Percentiles rank a stretch among this genome's conserved stretches.
These are phyloP conservation scores for Myotis findleyi DNA, from an alignment of 2,797 vertebrate species.

Conservation along the genomic window DNA sequence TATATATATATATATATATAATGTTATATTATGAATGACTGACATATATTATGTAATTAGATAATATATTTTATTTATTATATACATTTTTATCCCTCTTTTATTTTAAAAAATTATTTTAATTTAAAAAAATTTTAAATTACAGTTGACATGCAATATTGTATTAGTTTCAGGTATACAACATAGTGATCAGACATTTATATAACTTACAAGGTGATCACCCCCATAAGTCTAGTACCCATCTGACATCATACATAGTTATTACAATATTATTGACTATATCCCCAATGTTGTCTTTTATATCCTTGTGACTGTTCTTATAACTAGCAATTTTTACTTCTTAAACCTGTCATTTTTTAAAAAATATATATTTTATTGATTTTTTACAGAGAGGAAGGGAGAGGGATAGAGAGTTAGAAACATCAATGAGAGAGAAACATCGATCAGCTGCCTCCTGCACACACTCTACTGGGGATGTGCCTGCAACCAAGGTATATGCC, in stretches of 20 bases:
- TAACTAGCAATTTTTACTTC: background rate
- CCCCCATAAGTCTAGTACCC: background rate
- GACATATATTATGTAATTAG: background rate
- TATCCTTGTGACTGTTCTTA: background rate
- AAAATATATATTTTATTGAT: no score
- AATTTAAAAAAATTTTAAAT: background rate
- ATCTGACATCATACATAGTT: background rate
- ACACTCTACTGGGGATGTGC: no score
- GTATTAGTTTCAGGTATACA: background rate
- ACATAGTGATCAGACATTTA: background rate
- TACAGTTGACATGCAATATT: background rate
- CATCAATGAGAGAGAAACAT: no score
- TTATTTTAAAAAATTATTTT: background rate
- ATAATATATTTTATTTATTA: background rate
- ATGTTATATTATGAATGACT: background rate
- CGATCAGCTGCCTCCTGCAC: no score
- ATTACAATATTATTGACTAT: background rate
- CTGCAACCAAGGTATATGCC: no score
- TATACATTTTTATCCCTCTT: background rate
- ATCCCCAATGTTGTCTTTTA: background rate
- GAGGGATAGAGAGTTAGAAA: no score
- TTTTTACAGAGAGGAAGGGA: no score
- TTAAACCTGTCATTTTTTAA: background rate
- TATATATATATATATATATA: background rate
- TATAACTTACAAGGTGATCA: background rate